A percentile compares a stretch with the other conserved stretches of the same genome.
These are phyloP conservation scores for Pseudococcus jackbeardsleyi DNA, from an alignment of 2,888 invertebrate genomes.

Conservation along the genomic window DNA sequence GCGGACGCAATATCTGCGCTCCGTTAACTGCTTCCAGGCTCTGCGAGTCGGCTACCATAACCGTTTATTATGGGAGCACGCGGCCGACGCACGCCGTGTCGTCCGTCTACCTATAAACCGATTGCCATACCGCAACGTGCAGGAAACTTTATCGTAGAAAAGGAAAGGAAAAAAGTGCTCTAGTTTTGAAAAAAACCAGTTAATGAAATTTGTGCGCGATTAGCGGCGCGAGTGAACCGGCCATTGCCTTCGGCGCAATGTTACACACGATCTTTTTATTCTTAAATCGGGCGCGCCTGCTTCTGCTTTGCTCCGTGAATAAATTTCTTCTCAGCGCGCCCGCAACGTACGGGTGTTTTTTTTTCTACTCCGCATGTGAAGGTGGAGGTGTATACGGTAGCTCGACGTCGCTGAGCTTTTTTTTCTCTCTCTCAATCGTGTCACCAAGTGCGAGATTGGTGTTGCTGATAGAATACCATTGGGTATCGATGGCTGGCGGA, in stretches of 20 bases:
- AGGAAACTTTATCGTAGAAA: constrained; percentile 54
- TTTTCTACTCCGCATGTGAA: not conserved
- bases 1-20: constrained; percentile 46
- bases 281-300: constrained; percentile 56
- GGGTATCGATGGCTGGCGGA: not conserved
- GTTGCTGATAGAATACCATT: not conserved
- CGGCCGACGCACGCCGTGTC: not conserved
- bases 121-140: not conserved
- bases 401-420: not conserved
- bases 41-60: not conserved
- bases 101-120: not conserved
- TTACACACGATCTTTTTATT: constrained; percentile 55
- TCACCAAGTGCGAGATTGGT: not conserved
- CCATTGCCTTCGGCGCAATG: constrained; percentile 44
- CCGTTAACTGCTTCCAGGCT: constrained; percentile 53
- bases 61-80: constrained; percentile 36
- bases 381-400: constrained; percentile 20
- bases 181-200: constrained; percentile 60
- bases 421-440: not conserved
- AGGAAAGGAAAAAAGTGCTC: constrained; percentile 61
- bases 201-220: constrained; percentile 63
- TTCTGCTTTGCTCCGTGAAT: not conserved
- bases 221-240: constrained; percentile 25
- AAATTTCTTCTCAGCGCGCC: constrained; percentile 18
- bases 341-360: not conserved